These are phyloP conservation scores for Ptilonorhynchus violaceus DNA, from an alignment of 2,113 vertebrate genomes.

Conservation along the genomic window DNA sequence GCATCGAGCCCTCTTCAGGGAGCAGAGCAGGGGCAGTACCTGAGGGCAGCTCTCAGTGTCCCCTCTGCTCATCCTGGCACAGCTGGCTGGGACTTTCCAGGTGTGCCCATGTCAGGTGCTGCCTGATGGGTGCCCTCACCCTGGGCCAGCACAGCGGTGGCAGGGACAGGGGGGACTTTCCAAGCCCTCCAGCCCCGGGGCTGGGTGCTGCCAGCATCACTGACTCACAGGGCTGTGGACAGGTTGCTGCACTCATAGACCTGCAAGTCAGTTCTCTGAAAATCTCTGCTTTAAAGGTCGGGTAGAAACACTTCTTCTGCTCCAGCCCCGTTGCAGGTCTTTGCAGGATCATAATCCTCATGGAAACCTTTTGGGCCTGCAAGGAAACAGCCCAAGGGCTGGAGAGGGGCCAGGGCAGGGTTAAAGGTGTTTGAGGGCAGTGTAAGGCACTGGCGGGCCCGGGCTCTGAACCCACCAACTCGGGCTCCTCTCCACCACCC, in stretches of 20 bases:
- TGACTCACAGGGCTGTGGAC: rapidly evolving
- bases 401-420: neutral
- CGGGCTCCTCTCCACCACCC: neutral
- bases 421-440: neutral
- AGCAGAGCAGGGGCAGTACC: rapidly evolving
- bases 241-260: neutral
- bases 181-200: neutral
- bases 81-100: neutral
- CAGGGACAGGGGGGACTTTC: neutral
- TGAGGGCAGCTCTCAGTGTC: neutral
- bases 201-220: neutral
- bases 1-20: rapidly evolving
- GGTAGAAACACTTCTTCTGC: neutral
- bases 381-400: neutral
- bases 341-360: neutral
- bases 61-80: neutral
- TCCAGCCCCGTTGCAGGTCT: neutral
- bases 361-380: neutral
- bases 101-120: neutral
- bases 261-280: neutral
- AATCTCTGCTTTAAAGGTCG: rapidly evolving
- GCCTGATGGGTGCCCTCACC: rapidly evolving
- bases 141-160: rapidly evolving
- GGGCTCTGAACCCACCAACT: neutral
- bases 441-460: neutral